Evolutionary conservation across 2,797 vertebrate species (phyloP).

Genomic region (Takifugu rubripes): DNA sequence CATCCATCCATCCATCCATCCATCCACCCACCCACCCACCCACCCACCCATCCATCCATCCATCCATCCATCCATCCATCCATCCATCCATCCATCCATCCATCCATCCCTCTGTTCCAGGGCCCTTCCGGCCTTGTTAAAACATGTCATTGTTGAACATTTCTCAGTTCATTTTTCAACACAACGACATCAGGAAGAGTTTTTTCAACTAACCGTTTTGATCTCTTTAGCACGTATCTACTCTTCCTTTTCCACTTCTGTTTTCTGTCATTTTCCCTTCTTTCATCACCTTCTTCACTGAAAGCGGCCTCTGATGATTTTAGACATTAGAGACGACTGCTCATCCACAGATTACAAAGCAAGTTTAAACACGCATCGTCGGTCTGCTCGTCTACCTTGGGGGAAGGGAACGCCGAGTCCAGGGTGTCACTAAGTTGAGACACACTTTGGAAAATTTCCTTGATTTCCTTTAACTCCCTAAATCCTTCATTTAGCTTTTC

Average conservation of each 20-base stretch:
- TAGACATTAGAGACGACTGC: conserved; percentile 82
- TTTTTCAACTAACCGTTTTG: not conserved
- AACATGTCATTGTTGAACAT: no score
- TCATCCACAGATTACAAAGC: conserved; percentile 90
- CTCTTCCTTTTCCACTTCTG: not conserved
- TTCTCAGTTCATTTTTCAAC: no score
- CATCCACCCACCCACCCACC: no score
- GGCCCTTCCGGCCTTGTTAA: no score
- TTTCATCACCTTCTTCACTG: not conserved
- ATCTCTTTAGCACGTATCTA: no score
- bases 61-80: no score
- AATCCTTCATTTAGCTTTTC: not conserved
- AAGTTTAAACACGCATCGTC: conserved; percentile 86
- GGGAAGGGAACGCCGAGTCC: conserved; percentile 45
- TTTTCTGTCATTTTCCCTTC: not conserved
- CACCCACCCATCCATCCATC: no score
- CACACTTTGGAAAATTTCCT: conserved; percentile 9
- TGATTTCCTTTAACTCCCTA: not conserved
- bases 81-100: no score
- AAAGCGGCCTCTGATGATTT: conserved; percentile 58
- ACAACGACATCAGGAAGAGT: no score
- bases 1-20: no score
- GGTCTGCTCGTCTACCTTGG: conserved; percentile 62
- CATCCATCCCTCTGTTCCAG: no score
- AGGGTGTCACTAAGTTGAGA: conserved; percentile 20